Conservation (phyloP, 2,888 invertebrate genomes). For the Aspidiotus destructor region DNA sequence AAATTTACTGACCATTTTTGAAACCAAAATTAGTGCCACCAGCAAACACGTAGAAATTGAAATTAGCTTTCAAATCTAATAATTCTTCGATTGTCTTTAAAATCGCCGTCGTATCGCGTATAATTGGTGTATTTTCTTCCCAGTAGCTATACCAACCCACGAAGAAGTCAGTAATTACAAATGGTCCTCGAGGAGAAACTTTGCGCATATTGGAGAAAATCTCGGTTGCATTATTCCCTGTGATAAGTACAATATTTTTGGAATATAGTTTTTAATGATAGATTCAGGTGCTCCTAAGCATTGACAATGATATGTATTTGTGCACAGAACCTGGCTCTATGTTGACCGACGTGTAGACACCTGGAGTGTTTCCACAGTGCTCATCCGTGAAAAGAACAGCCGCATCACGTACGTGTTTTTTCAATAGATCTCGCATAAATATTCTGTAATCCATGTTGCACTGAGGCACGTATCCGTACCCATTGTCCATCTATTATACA, state of each 20-base stretch:
- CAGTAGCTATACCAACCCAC: conserved; percentile 89
- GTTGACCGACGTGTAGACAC: conserved; percentile 66
- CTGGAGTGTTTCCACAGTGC: conserved; percentile 61
- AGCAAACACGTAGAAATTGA: conserved; percentile 86
- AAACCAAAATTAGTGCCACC: conserved; percentile 82
- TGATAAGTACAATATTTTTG: neutral
- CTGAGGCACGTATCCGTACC: conserved; percentile 73
- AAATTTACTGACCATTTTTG: conserved; percentile 41
- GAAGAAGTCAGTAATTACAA: conserved; percentile 85
- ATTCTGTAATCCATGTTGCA: conserved; percentile 56
- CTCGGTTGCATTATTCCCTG: conserved; percentile 40
- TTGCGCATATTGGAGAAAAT: conserved; percentile 43
- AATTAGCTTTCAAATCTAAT: conserved; percentile 50
- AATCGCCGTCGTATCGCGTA: conserved; percentile 48
- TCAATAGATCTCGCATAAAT: conserved; percentile 56
- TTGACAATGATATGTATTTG: neutral
- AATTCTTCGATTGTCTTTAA: conserved; percentile 49
- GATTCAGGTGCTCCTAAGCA: neutral
- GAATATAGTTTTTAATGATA: neutral
- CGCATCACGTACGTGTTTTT: conserved; percentile 50
- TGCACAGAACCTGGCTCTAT: conserved; percentile 49
- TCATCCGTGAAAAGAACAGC: conserved; percentile 79
- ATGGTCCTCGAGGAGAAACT: conserved; percentile 55
- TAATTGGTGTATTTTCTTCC: conserved; percentile 60
- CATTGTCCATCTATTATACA: conserved; percentile 87